These are phyloP conservation scores for Megastigmus dorsalis DNA, from an alignment of 2,888 invertebrate genomes.

Conservation along the genomic window DNA sequence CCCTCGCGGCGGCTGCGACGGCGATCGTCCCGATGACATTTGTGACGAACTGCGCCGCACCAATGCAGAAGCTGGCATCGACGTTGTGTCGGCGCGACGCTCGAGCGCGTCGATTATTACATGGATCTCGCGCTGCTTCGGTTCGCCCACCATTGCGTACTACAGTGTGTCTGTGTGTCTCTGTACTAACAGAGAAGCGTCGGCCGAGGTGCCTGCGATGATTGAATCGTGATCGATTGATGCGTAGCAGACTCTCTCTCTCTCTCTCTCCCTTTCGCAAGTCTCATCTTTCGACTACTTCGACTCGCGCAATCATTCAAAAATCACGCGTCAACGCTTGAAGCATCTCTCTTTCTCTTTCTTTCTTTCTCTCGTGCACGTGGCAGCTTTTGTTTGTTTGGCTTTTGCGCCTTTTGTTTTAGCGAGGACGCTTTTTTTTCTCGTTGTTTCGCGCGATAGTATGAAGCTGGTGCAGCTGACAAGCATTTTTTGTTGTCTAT, in stretches of 20 bases:
- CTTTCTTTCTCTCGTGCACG: neutral
- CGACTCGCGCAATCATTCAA: slow-evolving; percentile 37
- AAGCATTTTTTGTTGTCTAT: neutral
- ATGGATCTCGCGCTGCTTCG: slow-evolving; percentile 16
- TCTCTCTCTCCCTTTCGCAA: no score
- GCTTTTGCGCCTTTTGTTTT: neutral
- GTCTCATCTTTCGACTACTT: neutral
- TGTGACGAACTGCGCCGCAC: slow-evolving; percentile 43
- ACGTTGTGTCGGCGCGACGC: neutral
- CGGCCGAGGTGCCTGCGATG: slow-evolving; percentile 27
- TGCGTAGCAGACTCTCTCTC: no score
- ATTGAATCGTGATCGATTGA: slow-evolving; percentile 53
- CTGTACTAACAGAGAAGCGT: no score
- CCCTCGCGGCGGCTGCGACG: neutral
- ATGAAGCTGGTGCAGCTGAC: neutral
- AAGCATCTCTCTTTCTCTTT: no score
- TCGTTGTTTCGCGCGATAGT: neutral
- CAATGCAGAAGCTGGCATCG: neutral
- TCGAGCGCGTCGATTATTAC: slow-evolving; percentile 40
- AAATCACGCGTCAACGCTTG: slow-evolving; percentile 38
- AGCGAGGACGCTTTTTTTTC: neutral
- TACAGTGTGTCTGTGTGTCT: no score
- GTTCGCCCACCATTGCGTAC: no score
- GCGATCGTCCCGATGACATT: slow-evolving; percentile 40
- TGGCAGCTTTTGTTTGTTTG: neutral